Conservation (phyloP, 1,140 invertebrate species). For the Tetramorium parvispinum region DNA sequence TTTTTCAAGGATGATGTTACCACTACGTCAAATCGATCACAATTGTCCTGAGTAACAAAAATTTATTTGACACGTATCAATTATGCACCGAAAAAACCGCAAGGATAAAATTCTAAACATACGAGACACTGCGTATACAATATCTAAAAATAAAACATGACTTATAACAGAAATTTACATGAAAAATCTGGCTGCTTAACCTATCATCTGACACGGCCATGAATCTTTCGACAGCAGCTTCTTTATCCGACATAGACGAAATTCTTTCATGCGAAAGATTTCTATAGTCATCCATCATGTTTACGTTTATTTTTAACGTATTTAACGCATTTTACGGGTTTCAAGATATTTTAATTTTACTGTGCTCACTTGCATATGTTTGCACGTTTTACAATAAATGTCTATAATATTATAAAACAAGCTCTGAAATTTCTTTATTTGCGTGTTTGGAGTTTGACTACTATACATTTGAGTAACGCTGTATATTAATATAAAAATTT, state of each 20-base stretch:
- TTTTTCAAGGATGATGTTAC: background rate
- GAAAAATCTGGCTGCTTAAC: slow-evolving; percentile 60
- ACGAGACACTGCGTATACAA: background rate
- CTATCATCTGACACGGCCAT: slow-evolving; percentile 55
- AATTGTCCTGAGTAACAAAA: slow-evolving; percentile 1
- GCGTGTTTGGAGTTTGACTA: background rate
- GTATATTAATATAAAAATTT: background rate
- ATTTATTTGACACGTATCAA: slow-evolving; percentile 14
- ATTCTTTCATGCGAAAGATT: background rate
- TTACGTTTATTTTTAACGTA: slow-evolving; percentile 31
- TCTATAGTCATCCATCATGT: slow-evolving; percentile 50
- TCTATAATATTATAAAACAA: background rate
- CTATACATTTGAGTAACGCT: background rate
- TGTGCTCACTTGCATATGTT: background rate
- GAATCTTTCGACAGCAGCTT: slow-evolving; percentile 54
- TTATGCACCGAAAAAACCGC: background rate
- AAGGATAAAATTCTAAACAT: slow-evolving; percentile 30
- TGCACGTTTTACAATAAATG: background rate
- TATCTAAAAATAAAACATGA: slow-evolving; percentile 31
- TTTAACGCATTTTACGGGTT: slow-evolving; percentile 27
- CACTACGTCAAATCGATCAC: background rate
- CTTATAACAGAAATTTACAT: slow-evolving; percentile 49
- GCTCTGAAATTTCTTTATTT: background rate
- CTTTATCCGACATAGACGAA: slow-evolving; percentile 2
- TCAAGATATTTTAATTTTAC: slow-evolving; percentile 10